Evolutionary conservation across 1,140 invertebrate genomes (phyloP).

Genomic region (Aphelenchoides besseyi): DNA sequence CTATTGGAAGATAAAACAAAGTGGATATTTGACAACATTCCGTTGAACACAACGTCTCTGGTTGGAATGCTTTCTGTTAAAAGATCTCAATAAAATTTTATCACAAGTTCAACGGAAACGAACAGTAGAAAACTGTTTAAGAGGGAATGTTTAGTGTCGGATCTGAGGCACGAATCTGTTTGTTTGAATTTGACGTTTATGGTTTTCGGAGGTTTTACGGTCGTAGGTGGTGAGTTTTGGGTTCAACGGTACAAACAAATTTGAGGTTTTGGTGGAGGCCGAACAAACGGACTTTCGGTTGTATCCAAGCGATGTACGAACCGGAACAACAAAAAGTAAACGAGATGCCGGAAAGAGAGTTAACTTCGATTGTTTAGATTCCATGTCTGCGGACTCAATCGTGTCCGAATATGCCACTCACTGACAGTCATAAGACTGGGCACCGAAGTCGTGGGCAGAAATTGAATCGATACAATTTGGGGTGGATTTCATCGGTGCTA

Average conservation of each 20-base stretch:
- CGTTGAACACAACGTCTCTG: background rate
- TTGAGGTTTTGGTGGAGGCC: background rate
- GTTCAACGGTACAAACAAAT: background rate
- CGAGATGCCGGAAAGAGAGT: background rate
- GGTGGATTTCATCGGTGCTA: background rate
- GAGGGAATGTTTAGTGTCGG: too few relatives aligned
- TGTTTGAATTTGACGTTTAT: background rate
- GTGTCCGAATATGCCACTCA: background rate
- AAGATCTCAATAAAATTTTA: background rate
- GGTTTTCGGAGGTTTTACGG: background rate
- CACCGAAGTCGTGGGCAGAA: too few relatives aligned
- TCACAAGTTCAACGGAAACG: too few relatives aligned
- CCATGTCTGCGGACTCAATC: background rate
- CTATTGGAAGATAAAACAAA: background rate
- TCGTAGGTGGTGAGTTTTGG: background rate
- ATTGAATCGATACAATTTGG: too few relatives aligned
- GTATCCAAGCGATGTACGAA: too few relatives aligned
- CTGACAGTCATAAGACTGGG: too few relatives aligned
- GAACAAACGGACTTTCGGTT: too few relatives aligned
- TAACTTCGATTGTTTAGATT: background rate
- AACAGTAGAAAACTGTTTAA: too few relatives aligned
- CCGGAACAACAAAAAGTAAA: background rate
- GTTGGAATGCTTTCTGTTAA: background rate
- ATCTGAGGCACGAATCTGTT: too few relatives aligned
- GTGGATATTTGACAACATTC: background rate